Evolutionary conservation across 2,797 vertebrate genomes (phyloP).

Genomic region (Labeo calbasu): DNA sequence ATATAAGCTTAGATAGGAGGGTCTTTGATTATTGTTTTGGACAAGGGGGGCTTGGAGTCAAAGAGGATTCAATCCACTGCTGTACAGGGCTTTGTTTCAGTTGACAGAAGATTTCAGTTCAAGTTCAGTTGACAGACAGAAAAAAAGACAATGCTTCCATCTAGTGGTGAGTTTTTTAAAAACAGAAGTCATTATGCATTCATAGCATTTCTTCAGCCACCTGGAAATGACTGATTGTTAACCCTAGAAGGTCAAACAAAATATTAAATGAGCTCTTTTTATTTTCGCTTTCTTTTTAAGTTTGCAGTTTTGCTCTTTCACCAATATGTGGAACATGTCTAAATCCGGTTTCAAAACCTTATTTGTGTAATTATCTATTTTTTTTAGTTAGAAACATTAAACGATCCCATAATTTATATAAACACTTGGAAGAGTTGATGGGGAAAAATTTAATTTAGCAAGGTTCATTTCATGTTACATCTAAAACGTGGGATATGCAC

Average conservation of each 20-base stretch:
- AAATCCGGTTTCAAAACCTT: not conserved
- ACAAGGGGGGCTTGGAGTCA: not conserved
- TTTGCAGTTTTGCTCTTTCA: not conserved
- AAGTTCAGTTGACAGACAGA: too few species aligned
- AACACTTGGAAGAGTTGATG: not conserved
- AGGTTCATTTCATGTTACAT: too few species aligned
- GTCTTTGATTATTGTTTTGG: not conserved
- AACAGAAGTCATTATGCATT: not conserved
- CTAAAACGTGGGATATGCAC: too few species aligned
- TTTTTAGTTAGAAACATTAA: not conserved
- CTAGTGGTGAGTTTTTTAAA: conserved; percentile 43
- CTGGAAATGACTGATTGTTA: not conserved
- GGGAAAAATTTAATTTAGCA: not conserved
- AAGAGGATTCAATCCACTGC: not conserved
- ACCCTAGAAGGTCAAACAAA: not conserved
- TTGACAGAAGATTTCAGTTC: not conserved
- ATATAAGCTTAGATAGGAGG: not conserved
- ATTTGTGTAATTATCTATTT: not conserved
- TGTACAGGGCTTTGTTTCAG: not conserved
- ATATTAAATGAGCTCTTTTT: not conserved
- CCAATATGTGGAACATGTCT: not conserved
- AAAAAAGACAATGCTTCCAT: conserved; percentile 33
- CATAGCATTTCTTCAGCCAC: not conserved
- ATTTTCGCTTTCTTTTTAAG: not conserved
- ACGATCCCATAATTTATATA: not conserved